Base-by-base conservation (phyloP, 1,140 invertebrate genomes). In the Rhagoletis zephyria region DNA sequence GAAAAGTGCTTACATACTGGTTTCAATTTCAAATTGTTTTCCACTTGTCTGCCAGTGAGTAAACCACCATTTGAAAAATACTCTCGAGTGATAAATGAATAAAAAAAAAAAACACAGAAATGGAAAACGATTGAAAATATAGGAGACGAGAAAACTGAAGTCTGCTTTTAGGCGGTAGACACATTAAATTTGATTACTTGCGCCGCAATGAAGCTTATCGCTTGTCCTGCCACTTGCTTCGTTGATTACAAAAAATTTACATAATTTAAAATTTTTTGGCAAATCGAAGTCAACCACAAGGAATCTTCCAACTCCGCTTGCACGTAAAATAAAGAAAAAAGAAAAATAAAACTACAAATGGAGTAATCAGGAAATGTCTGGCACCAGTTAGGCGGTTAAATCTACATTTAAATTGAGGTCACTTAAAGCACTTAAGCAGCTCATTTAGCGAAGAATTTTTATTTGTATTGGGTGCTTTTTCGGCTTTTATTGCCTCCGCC, bases 371-470 rank as follows among this genome's bases (percentile, higher is more conserved):
- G 10, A 56, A 4, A 19, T 16, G 42, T 45, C 42, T 74, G 67
- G 67, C 67, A 74, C 67, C 67, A 74, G 67, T 74, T 74, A 45
- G 67, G 67, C 67, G 67, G 67, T 74, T 16, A 48, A 74, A 74
- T n/a, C 45, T 48, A n/a, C 67, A 48, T 16, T 5, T 10, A 48
- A 74, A 74, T 14, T 45, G 67, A 2, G 67, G 67, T 40, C 5
- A 45, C 51, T 2, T 48, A 40, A 45, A 42, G 0, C 40, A 48
- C 14, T 45, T 74, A 74, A 42, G 14, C 42, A 45, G 67, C 5
- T 16, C 42, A 16, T 74, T 63, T 63, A 45, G 67, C 14, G 5
- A 56, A 30, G 16, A 16, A 74, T 45, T 74, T 74, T 30, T 45
- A 12, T 74, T 74, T 74, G 14, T 30, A 74, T 70, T 10, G 30